These are phyloP conservation scores for Odocoileus virginianus DNA, from an alignment of 2,113 vertebrate species.

Conservation along the genomic window DNA sequence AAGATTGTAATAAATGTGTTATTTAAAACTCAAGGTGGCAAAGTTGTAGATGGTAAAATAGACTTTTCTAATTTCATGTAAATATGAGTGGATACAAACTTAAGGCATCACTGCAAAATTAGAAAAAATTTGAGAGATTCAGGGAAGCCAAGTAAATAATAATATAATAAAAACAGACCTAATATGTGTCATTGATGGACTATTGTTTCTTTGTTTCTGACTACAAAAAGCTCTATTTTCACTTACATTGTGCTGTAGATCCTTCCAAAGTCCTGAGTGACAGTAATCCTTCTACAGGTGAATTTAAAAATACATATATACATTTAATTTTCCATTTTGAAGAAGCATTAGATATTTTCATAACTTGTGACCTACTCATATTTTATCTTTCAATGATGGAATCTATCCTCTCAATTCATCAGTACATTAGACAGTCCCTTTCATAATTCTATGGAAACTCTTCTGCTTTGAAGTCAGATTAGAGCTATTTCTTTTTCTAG, in stretches of 20 bases:
- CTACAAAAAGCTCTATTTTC: not conserved
- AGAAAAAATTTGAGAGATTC: not conserved
- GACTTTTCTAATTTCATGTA: not conserved
- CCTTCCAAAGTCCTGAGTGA: not conserved
- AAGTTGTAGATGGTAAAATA: not conserved
- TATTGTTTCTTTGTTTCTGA: not conserved
- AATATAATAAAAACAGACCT: not conserved
- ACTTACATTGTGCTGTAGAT: not conserved
- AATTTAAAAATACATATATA: not conserved
- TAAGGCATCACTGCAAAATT: not conserved
- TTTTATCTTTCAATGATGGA: not conserved
- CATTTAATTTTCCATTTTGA: not conserved
- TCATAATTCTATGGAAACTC: slow-evolving; percentile 4
- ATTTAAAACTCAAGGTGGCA: not conserved
- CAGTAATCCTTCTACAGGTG: not conserved
- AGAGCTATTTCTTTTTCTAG: slow-evolving; percentile 8
- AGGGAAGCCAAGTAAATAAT: not conserved
- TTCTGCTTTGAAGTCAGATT: slow-evolving; percentile 61
- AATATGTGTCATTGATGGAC: not conserved
- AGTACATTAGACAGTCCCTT: slow-evolving; percentile 6
- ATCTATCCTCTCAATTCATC: not conserved
- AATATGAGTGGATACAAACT: not conserved
- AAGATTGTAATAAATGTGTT: not conserved
- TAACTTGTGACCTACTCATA: not conserved
- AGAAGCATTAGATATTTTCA: not conserved